Base-by-base conservation (phyloP, 2,113 vertebrate genomes). In the Vombatus ursinus region DNA sequence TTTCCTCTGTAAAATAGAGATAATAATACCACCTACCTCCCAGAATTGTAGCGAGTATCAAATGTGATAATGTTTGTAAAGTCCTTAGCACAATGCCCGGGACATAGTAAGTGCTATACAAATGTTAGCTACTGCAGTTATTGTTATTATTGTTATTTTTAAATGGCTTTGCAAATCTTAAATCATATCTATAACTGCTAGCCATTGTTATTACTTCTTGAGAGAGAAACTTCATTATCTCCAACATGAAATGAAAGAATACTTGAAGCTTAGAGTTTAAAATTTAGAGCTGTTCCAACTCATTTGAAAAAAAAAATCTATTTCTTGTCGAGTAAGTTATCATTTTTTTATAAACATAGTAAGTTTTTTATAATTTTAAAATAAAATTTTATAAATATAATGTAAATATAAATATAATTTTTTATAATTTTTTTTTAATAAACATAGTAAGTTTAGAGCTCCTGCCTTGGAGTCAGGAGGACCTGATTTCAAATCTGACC, bases 191-290 rank as follows among this genome's bases (percentile, higher is more conserved):
- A n/a, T 77, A n/a, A 84, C 68, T 84, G 68, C n/a, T 84, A 84
- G 6, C 5, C 44, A 44, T 44, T 68, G 3, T 61, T 77, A 19
- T 2, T 84, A 84, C 28, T 89, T 96, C 47, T 54, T 89, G 28
- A 93, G 91, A 92, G 4, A 96, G 11, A 92, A 95, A 51, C 14
- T 94, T 97, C 28, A 26, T 95, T 28, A 7, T 94, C 94, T 97
- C 47, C 31, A 90, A 16, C 22, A 3, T 8, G 52, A 91, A 50
- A 48, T n/a, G 52, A 52, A 57, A 93, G 48, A 91, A 11, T 94
- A 19, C 89, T 50, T 92, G 92, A 92, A 23, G 50, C 47, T 91
- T 22, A 25, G 84, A 77, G 5, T 57, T 92, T 92, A 57, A 7
- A 54, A 90, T 52, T 53, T 91, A 77, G 52, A 89, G 92, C 28